A percentile compares a stretch with the other conserved stretches of the same genome.
These are phyloP conservation scores for Caenorhabditis sp. DNA, from an alignment of 2,888 invertebrate species.

Conservation along the genomic window DNA sequence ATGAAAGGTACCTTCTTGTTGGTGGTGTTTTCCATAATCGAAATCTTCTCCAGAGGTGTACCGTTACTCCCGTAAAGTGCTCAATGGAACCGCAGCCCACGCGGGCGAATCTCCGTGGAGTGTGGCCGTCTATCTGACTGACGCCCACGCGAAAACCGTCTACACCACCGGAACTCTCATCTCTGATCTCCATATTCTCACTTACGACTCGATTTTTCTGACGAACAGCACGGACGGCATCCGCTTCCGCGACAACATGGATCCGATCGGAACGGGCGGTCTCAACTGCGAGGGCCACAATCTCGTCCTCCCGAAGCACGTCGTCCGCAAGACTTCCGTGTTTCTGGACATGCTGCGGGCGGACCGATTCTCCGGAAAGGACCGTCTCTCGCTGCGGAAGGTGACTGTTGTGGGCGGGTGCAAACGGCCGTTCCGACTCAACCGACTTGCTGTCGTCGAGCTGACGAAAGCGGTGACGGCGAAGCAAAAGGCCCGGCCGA, in stretches of 20 bases:
- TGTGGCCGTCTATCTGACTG: constrained; percentile 15
- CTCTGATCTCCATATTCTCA: constrained; percentile 16
- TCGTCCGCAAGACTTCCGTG: neutral
- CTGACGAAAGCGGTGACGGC: neutral
- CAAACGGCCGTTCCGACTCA: neutral
- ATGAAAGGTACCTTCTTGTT: constrained; percentile 12
- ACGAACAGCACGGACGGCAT: constrained; percentile 13
- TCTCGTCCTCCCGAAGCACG: neutral
- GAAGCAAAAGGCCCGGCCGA: neutral
- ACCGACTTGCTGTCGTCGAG: constrained; percentile 4
- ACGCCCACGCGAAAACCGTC: neutral
- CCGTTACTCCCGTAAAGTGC: constrained; percentile 26
- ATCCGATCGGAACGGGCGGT: neutral
- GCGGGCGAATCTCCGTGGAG: constrained; percentile 21
- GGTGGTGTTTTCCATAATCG: neutral
- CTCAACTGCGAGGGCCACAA: constrained; percentile 3
- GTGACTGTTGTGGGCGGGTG: constrained; percentile 18
- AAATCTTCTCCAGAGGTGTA: neutral
- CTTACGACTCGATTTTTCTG: constrained; percentile 23
- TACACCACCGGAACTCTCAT: constrained; percentile 29
- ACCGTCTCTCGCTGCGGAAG: neutral
- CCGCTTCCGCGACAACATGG: neutral
- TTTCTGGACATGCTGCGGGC: constrained; percentile 6
- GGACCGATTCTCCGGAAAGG: neutral
- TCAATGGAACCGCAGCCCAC: constrained; percentile 10